phyloP scores from a whole-genome alignment of 2,797 vertebrate genomes.

The Spinus olivaceus region DNA sequence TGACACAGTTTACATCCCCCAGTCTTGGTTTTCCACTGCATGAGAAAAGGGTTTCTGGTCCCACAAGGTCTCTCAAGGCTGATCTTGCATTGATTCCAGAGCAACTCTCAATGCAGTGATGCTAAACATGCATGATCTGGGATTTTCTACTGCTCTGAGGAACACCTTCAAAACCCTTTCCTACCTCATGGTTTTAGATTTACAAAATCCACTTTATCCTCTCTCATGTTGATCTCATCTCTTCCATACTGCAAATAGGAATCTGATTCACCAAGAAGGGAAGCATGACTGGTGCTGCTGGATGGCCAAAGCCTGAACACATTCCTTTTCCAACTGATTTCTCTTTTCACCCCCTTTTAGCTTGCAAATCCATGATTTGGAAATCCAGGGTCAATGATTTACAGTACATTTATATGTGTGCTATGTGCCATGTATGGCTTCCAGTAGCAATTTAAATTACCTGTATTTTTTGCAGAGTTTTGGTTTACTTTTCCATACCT shows the following conservation, averaged over 20 bases:
- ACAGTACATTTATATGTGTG: neutral
- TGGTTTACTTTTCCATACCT: neutral
- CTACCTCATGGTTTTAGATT: neutral
- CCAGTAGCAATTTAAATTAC: neutral
- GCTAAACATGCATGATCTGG: accelerated
- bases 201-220: neutral
- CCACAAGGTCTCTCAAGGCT: neutral
- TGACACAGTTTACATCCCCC: neutral
- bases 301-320: neutral
- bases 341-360: neutral
- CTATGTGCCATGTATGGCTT: neutral
- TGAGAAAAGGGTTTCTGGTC: neutral
- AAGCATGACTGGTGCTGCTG: neutral
- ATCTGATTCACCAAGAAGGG: neutral
- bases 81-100: neutral
- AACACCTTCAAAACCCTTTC: neutral
- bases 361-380: neutral
- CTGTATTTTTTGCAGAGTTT: neutral
- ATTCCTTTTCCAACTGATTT: neutral
- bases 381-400: neutral
- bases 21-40: neutral
- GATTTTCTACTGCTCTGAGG: neutral
- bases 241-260: neutral
- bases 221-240: neutral
- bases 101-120: neutral